Conservation (phyloP, 2,797 vertebrate species). For the Micropoecilia bifurca region DNA sequence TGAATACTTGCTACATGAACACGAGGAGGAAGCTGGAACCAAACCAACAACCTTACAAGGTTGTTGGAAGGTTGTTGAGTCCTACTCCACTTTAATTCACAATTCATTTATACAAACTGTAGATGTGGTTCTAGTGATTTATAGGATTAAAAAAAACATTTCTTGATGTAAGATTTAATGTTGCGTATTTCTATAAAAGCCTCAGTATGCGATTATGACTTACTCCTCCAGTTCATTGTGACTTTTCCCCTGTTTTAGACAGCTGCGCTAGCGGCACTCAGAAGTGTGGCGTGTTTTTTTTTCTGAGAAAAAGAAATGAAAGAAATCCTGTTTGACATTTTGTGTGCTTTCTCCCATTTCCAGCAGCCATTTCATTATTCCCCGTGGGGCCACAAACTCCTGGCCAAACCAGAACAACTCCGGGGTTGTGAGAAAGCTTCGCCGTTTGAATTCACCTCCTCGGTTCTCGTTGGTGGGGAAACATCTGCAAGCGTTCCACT, state of each 20-base stretch:
- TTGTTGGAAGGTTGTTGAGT: neutral
- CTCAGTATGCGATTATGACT: neutral
- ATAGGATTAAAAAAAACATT: neutral
- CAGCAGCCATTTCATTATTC: conserved; percentile 71
- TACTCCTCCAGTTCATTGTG: too few relatives aligned
- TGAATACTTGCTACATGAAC: neutral
- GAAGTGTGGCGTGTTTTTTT: neutral
- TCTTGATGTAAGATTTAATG: neutral
- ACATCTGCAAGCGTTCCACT: conserved; percentile 14
- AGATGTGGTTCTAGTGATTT: neutral
- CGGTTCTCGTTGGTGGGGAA: conserved; percentile 24
- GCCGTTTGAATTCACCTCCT: conserved; percentile 34
- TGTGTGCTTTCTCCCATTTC: conserved; percentile 63
- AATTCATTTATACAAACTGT: neutral
- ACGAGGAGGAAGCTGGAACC: neutral
- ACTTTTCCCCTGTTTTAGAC: neutral
- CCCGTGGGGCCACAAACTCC: conserved; percentile 57
- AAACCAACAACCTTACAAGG: neutral
- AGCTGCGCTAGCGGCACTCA: neutral
- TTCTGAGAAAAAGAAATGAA: conserved; percentile 30
- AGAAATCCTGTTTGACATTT: conserved; percentile 40
- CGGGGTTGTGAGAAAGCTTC: conserved; percentile 28
- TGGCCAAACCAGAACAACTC: conserved; percentile 47
- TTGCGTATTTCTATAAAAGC: neutral
- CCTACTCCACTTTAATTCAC: neutral